phyloP scores from a whole-genome alignment of 1,140 invertebrate species.

The Diprion similis region DNA sequence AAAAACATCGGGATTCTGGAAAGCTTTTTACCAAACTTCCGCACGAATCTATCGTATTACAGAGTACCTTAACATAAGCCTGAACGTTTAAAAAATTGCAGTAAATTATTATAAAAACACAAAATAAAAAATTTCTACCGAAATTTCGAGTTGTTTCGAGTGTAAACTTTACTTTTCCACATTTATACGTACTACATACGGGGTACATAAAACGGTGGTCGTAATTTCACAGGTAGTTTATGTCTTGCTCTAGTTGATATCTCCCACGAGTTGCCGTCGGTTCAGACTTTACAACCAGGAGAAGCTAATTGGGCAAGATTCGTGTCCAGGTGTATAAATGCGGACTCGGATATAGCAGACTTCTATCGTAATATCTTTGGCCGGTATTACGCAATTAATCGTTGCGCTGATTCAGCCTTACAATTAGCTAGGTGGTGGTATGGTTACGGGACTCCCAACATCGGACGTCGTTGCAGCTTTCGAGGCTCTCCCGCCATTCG shows the following conservation, averaged over 20 bases:
- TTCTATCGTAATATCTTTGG: background rate
- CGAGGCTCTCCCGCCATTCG: background rate
- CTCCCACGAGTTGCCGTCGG: background rate
- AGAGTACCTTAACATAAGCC: too few species aligned
- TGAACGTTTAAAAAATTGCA: too few species aligned
- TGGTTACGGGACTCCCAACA: background rate
- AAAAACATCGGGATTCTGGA: too few species aligned
- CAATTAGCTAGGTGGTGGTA: too few species aligned
- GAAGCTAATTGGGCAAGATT: conserved; percentile 1
- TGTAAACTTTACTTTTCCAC: background rate
- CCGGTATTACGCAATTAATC: background rate
- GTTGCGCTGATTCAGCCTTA: background rate
- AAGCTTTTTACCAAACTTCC: too few species aligned
- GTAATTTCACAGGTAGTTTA: background rate
- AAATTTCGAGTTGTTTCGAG: background rate
- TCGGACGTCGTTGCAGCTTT: background rate
- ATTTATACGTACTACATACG: background rate
- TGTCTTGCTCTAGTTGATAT: background rate
- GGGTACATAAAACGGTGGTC: background rate
- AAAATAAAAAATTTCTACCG: background rate
- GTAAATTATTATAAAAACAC: background rate
- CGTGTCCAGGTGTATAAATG: background rate
- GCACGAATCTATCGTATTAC: too few species aligned
- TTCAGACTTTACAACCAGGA: background rate
- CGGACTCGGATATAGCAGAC: background rate